phyloP scores from a whole-genome alignment of 2,113 vertebrate species.

The Alligator mississippiensis region DNA sequence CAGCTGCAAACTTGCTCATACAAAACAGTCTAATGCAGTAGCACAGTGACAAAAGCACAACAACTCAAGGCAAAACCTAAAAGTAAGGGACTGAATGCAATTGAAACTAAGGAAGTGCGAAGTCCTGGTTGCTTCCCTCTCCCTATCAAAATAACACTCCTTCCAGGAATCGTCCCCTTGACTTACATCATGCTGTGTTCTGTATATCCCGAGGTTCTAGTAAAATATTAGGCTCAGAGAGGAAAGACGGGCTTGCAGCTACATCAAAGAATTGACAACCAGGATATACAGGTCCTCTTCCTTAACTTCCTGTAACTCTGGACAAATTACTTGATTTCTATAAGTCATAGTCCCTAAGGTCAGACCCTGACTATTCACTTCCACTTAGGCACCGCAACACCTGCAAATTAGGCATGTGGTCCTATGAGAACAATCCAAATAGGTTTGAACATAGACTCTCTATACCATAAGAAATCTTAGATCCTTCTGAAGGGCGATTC shows the following conservation, averaged over 20 bases:
- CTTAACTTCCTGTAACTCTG: not conserved
- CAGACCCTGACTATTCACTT: too few species aligned
- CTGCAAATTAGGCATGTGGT: too few species aligned
- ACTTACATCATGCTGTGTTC: not conserved
- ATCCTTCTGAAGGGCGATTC: too few species aligned
- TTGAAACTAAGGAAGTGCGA: not conserved
- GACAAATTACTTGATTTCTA: not conserved
- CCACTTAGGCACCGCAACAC: too few species aligned
- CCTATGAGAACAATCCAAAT: too few species aligned
- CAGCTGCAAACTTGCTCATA: not conserved
- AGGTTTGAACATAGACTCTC: too few species aligned
- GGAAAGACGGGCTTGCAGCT: not conserved
- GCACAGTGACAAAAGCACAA: not conserved
- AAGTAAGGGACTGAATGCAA: not conserved
- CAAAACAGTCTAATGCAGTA: not conserved
- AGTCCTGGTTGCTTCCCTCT: not conserved
- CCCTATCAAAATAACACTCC: not conserved
- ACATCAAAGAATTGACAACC: not conserved
- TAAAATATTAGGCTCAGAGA: not conserved
- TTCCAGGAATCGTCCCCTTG: constrained; percentile 6
- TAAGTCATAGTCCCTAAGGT: not conserved
- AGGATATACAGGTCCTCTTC: not conserved
- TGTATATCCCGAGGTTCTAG: not conserved
- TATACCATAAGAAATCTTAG: too few species aligned
- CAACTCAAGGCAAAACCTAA: not conserved